Evolutionary conservation across 2,797 vertebrate species (phyloP).

Genomic region (Ptychadena robeensis): DNA sequence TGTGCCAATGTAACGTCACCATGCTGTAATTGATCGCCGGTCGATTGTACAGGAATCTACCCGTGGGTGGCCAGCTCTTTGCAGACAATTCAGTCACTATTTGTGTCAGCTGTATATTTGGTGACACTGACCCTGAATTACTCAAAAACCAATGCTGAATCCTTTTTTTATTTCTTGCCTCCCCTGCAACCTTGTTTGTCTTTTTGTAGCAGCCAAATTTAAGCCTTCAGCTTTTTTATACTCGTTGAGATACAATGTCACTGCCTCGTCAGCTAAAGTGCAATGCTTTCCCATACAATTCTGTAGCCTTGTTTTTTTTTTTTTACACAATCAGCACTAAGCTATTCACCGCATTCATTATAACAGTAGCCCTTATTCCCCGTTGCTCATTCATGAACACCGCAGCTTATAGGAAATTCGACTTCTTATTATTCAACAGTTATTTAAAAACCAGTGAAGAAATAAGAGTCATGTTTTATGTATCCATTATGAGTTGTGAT

Average conservation of each 20-base stretch:
- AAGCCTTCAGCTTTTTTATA: constrained; percentile 25
- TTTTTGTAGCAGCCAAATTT: background rate
- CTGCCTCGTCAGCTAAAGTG: constrained; percentile 43
- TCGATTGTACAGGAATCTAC: no score
- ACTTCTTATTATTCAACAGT: constrained; percentile 44
- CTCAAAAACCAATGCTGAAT: background rate
- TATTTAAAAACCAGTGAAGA: constrained; percentile 65
- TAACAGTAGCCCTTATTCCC: constrained; percentile 63
- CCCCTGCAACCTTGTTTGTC: constrained; percentile 5
- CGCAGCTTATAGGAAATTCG: background rate
- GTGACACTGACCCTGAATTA: background rate
- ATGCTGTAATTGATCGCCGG: no score
- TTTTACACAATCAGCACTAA: constrained; percentile 48
- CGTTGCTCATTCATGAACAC: constrained; percentile 39
- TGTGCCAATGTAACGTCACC: no score
- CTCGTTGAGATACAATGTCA: constrained; percentile 44
- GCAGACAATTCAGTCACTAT: no score
- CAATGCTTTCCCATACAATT: constrained; percentile 35
- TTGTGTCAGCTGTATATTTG: background rate
- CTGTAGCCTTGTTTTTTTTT: constrained; percentile 18
- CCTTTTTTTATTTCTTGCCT: background rate
- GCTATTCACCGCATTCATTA: constrained; percentile 30
- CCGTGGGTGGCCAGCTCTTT: no score
- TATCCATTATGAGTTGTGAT: constrained; percentile 69
- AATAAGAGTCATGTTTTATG: constrained; percentile 65